Base-by-base conservation (phyloP, 2,113 vertebrate species). In the Chaenocephalus aceratus region DNA sequence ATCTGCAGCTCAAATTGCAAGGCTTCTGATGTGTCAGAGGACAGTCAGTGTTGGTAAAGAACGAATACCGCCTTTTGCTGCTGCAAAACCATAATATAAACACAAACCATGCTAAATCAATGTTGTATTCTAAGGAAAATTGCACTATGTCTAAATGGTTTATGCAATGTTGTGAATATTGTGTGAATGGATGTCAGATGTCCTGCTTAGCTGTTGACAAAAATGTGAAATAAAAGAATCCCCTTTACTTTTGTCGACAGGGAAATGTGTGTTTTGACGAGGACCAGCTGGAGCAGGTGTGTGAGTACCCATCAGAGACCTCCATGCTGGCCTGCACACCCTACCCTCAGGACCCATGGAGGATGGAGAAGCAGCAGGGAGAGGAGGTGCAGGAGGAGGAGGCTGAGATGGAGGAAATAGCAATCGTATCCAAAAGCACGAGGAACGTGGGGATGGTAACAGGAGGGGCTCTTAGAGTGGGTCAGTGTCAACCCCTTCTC, bases 291-390 rank as follows among this genome's bases (percentile, higher is more conserved):
- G 94, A 95, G 91, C 85, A 87, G 67, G 86, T 95, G 59, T 95
- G 92, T 9, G 94, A 95, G 83, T 96, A 95, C 58, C 94, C 94
- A 0, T 94, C 95, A 1, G 95, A 95, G 87, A 89, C 68, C 62
- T 83, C 86, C 71, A 69, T 93, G 84, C 63, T 91, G 72, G 68
- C 79, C 0, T 84, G 70, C 4, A 74, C 72, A 21, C 80, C 83
- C 9, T 57, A 16, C 57, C 65, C 86, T 70, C 75, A 68, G 6
- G 86, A 70, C 68, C 60, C 6, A 44, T 79, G 75, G 57, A 75
- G 14, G 23, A 44, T 11, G 5, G 87, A 81, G 48, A 79, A 5
- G n/a, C 79, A 12, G 61, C 79, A 80, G 54, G 65, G 46, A 49
- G 72, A 82, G 59, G 62, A 74, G 62, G 78, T 11, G 18, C 67